These are phyloP conservation scores for Glyptemys insculpta DNA, from an alignment of 2,797 vertebrate species.

Conservation along the genomic window DNA sequence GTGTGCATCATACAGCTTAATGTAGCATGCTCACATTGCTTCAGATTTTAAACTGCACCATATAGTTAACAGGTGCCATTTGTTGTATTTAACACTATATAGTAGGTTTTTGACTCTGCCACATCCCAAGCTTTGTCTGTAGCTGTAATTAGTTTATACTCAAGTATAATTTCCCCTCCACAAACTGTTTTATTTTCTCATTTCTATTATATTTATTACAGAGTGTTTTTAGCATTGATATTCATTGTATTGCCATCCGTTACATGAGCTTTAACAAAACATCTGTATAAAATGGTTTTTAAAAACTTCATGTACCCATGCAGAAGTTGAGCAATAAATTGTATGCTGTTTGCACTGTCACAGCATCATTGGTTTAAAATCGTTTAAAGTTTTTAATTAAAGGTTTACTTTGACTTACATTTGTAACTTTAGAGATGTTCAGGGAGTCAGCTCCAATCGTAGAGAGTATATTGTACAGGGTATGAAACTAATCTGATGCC, in stretches of 20 bases:
- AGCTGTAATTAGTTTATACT: slow-evolving; percentile 90
- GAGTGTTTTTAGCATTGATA: slow-evolving; percentile 88
- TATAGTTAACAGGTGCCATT: slow-evolving; percentile 87
- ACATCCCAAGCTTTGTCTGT: slow-evolving; percentile 86
- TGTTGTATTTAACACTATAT: slow-evolving; percentile 88
- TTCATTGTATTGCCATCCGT: slow-evolving; percentile 87
- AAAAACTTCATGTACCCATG: slow-evolving; percentile 87
- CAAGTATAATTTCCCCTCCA: slow-evolving; percentile 91
- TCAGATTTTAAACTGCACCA: slow-evolving; percentile 82
- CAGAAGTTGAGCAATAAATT: slow-evolving; percentile 95
- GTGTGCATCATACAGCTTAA: slow-evolving; percentile 60
- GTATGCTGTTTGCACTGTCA: slow-evolving; percentile 92
- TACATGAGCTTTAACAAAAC: slow-evolving; percentile 93
- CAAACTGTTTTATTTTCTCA: slow-evolving; percentile 83
- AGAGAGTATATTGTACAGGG: background rate
- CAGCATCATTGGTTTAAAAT: slow-evolving; percentile 86
- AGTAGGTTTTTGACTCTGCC: slow-evolving; percentile 85
- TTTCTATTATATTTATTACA: slow-evolving; percentile 92
- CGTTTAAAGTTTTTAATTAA: slow-evolving; percentile 55
- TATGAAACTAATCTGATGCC: background rate
- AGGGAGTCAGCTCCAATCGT: background rate
- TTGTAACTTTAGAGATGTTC: background rate
- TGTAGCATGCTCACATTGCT: slow-evolving; percentile 85
- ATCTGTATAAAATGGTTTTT: slow-evolving; percentile 88
- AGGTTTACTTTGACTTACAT: background rate